Conservation (phyloP, 1,140 invertebrate species). For the Aphelenchoides besseyi region DNA sequence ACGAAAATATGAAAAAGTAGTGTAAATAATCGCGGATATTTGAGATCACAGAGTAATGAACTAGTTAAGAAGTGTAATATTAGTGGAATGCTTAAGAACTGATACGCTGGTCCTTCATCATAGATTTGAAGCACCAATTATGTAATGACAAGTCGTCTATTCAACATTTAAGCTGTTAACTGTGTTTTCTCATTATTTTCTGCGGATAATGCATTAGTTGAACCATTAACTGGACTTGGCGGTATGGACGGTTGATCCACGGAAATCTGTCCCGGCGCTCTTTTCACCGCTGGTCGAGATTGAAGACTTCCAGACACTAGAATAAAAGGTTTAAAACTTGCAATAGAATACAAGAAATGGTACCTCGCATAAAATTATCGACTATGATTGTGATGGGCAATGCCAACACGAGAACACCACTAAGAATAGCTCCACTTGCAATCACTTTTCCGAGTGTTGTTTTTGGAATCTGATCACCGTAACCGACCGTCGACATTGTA, state of each 20-base stretch:
- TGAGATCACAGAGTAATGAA: too few relatives aligned
- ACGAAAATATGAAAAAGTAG: too few relatives aligned
- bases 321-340: too few relatives aligned
- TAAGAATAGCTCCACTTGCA: slow-evolving; percentile 27
- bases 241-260: not conserved
- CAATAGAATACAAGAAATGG: too few relatives aligned
- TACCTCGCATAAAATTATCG: slow-evolving; percentile 28
- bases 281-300: not conserved
- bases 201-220: not conserved
- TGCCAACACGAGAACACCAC: slow-evolving; percentile 21
- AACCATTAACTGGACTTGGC: too few relatives aligned
- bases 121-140: not conserved
- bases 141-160: not conserved
- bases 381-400: slow-evolving; percentile 30
- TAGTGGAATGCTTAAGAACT: not conserved
- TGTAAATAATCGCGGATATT: too few relatives aligned
- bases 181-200: not conserved
- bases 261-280: not conserved
- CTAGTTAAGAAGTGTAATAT: too few relatives aligned
- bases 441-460: slow-evolving; percentile 27
- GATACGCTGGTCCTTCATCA: not conserved
- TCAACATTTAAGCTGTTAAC: not conserved
- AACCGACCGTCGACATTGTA: slow-evolving; percentile 23
- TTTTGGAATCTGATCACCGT: slow-evolving; percentile 22
- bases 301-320: not conserved